phyloP scores from a whole-genome alignment of 2,888 invertebrate genomes.

The Aleiodes leptofemur region DNA sequence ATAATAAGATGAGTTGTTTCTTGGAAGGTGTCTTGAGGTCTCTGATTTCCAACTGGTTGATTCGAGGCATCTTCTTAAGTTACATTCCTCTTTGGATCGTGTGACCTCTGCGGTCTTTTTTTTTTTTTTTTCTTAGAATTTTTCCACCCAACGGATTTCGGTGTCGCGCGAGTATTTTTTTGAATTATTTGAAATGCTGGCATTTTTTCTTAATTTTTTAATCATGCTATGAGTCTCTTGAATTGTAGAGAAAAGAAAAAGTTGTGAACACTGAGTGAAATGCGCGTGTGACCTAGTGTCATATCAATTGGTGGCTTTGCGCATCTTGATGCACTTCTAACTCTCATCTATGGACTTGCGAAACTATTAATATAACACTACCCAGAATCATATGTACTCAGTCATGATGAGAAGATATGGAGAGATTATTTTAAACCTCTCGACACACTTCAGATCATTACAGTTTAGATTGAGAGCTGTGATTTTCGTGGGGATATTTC shows the following conservation, averaged over 20 bases:
- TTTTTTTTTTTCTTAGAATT: conserved; percentile 22
- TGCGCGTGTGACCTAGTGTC: conserved; percentile 25
- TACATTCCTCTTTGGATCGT: conserved; percentile 36
- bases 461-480: conserved; percentile 46
- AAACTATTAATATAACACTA: conserved; percentile 65
- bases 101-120: conserved; percentile 23
- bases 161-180: conserved; percentile 11
- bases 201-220: too few relatives aligned
- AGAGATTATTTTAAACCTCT: conserved; percentile 66
- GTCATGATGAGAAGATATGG: conserved; percentile 65
- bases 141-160: conserved; percentile 30
- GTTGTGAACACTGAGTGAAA: too few relatives aligned
- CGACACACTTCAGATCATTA: conserved; percentile 63
- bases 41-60: conserved; percentile 40
- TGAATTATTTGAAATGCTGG: too few relatives aligned
- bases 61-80: conserved; percentile 37
- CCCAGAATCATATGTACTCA: conserved; percentile 63
- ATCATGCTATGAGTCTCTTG: too few relatives aligned
- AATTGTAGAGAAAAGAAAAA: too few relatives aligned
- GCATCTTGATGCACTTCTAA: background rate
- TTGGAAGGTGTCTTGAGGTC: conserved; percentile 37
- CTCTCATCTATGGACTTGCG: conserved; percentile 24
- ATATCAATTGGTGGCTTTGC: background rate
- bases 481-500: conserved; percentile 2
- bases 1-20: conserved; percentile 38